phyloP scores from a whole-genome alignment of 2,797 vertebrate species.

The Xiphophorus birchmanni region DNA sequence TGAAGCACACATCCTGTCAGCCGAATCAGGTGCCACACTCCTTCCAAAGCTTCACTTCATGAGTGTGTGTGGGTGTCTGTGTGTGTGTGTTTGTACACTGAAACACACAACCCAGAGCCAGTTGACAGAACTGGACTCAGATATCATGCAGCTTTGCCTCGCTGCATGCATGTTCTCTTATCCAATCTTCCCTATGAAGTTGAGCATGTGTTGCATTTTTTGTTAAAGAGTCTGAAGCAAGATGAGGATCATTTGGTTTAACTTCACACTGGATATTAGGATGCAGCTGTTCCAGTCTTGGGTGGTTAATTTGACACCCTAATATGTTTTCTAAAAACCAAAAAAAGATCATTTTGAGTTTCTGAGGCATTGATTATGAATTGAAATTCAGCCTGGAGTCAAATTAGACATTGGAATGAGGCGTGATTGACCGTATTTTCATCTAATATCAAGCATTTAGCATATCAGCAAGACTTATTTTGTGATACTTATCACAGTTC shows the following conservation, averaged over 20 bases:
- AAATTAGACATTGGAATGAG: neutral
- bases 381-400: neutral
- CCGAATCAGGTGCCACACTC: slow-evolving; percentile 16
- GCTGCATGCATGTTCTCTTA: slow-evolving; percentile 24
- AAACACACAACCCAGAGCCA: slow-evolving; percentile 24
- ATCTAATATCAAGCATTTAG: slow-evolving; percentile 23
- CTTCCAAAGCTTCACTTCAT: slow-evolving; percentile 29
- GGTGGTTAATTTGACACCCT: slow-evolving; percentile 34
- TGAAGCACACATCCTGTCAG: slow-evolving; percentile 41
- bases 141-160: slow-evolving; percentile 45
- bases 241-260: slow-evolving; percentile 40
- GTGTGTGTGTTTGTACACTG: neutral
- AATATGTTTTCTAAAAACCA: slow-evolving; percentile 18
- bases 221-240: slow-evolving; percentile 21
- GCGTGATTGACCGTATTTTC: slow-evolving; percentile 2
- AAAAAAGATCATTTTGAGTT: neutral
- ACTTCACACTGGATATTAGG: slow-evolving; percentile 69
- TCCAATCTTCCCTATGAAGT: slow-evolving; percentile 22
- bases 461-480: slow-evolving; percentile 15
- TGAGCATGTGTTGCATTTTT: slow-evolving; percentile 25
- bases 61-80: neutral
- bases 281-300: slow-evolving; percentile 48
- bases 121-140: slow-evolving; percentile 55
- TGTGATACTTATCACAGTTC: neutral
- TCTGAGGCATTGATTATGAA: neutral